Evolutionary conservation across 2,888 invertebrate genomes (phyloP).

Genomic region (Drosophila nigricruria): DNA sequence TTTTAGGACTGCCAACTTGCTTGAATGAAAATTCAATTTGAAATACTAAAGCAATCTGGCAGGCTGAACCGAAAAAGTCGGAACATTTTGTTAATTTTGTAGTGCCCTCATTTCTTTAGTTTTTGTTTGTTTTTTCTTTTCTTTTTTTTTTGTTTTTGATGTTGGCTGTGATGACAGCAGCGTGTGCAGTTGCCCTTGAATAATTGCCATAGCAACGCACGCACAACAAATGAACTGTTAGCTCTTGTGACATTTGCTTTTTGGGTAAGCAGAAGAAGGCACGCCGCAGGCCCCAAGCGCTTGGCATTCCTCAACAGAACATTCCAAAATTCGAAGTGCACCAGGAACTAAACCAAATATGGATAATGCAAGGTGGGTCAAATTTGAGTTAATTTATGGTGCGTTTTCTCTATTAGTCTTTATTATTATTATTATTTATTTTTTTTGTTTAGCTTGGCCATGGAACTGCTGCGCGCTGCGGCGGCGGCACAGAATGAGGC

Average conservation of each 20-base stretch:
- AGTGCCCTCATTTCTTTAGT: background rate
- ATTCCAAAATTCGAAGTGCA: constrained; percentile 43
- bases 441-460: constrained; percentile 36
- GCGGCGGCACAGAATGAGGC: constrained; percentile 41
- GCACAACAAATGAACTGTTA: constrained; percentile 46
- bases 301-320: constrained; percentile 20
- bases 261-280: constrained; percentile 14
- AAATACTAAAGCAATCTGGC: constrained; percentile 33
- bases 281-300: constrained; percentile 4
- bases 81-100: constrained; percentile 12
- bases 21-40: constrained; percentile 38
- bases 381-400: background rate
- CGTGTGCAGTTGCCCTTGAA: constrained; percentile 22
- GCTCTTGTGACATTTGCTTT: constrained; percentile 22
- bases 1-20: constrained; percentile 42
- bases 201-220: constrained; percentile 52
- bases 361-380: constrained; percentile 37
- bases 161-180: constrained; percentile 1
- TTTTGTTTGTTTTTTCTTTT: constrained; percentile 6
- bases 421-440: background rate
- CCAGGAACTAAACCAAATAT: no score
- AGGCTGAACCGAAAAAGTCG: constrained; percentile 1
- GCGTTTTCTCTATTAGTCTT: background rate
- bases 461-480: constrained; percentile 54
- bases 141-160: constrained; percentile 7